Evolutionary conservation across 1,140 invertebrate genomes (phyloP), one percentile per base, ranked within the genome.

Genomic region (Nephila pilipes): DNA sequence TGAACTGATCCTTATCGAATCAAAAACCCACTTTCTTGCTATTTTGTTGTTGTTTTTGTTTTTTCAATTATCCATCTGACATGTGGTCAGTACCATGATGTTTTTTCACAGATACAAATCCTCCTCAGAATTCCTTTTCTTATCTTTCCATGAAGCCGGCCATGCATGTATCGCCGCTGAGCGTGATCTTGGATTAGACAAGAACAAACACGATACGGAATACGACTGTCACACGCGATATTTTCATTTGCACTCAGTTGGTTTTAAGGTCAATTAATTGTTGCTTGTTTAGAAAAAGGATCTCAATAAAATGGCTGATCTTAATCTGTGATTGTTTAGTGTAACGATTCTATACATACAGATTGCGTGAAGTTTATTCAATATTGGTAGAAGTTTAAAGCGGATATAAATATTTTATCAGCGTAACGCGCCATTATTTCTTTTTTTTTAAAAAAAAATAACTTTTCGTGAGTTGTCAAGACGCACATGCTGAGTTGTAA

Each of bases 201-300:
- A 29, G 1, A 60, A 55, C 55, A 85, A 29, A 32, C 32, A 16
- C 58, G 83, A 85, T 22, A 20, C 1, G 8, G 55, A 75, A 57
- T 75, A 32, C 4, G 54, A 18, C n/a, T 18, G 38, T 29, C 29
- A 20, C 83, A 85, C 83, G 55, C 55, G 29, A 85, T 57, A 57
- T 57, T 58, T 85, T 85, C 29, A 32, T 85, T 58, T 25, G 25
- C 29, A 18, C 2, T 58, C 16, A 85, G 55, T n/a, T 60, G n/a
- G 25, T 85, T 85, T 85, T 85, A 85, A 85, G 83, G 83, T 85
- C 83, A 85, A 57, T 55, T 85, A 85, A 85, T 58, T 85, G 83
- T 85, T 85, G 58, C 20, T 58, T n/a, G 80, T 46, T 38, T 25
- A 12, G 22, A 83, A 83, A 83, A 3, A 54, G 38, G n/a, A 83